Percentiles rank a stretch among this genome's conserved stretches.
Evolutionary conservation across 2,113 vertebrate species (phyloP).

Genomic region (Narcine bancroftii): DNA sequence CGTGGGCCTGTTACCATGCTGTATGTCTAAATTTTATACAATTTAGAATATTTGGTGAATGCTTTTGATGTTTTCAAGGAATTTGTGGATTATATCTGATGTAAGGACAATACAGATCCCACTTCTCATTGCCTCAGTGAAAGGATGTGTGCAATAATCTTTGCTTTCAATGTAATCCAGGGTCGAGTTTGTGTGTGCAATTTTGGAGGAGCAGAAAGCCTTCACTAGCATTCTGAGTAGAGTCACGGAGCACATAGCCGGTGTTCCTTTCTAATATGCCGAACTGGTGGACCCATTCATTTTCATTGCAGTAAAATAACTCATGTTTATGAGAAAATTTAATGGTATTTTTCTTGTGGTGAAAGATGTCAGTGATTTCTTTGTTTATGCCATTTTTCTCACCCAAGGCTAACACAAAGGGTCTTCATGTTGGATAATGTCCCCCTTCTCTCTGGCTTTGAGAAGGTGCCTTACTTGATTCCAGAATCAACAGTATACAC

Average conservation of each 20-base stretch:
- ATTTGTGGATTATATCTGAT: not conserved
- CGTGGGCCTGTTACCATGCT: too few relatives aligned
- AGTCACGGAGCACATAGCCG: not conserved
- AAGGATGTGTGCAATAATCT: not conserved
- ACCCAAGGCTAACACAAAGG: not conserved
- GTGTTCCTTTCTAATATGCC: not conserved
- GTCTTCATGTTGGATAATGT: not conserved
- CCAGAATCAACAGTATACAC: not conserved
- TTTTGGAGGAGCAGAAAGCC: not conserved
- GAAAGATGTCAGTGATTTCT: not conserved
- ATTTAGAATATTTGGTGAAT: not conserved
- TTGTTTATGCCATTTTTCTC: not conserved
- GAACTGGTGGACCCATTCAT: constrained; percentile 2
- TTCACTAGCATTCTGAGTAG: not conserved
- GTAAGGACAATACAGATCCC: not conserved
- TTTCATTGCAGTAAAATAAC: not conserved
- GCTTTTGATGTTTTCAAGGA: not conserved
- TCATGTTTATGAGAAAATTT: not conserved
- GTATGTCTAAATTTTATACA: too few relatives aligned
- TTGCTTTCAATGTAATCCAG: not conserved
- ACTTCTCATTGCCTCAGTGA: not conserved
- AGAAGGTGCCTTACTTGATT: too few relatives aligned
- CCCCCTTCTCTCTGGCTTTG: not conserved
- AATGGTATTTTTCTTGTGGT: not conserved
- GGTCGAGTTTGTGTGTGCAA: not conserved